Base-by-base conservation (phyloP, 2,888 invertebrate genomes). In the Patella caerulea region DNA sequence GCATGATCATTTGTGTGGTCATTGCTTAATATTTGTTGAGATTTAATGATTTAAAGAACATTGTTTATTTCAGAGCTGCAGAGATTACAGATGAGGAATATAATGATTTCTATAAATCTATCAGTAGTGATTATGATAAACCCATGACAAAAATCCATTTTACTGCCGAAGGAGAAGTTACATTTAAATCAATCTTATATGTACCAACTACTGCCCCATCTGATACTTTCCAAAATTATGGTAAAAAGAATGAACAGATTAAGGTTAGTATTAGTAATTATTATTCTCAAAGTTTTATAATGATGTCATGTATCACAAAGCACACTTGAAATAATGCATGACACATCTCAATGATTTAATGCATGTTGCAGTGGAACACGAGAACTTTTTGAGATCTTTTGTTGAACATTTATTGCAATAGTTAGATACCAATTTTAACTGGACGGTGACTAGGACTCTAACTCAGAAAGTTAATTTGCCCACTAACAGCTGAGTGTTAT, bases 81-180 rank as follows among this genome's bases (percentile, higher is more conserved):
- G 97, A 98, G 71, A 96, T 99, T 52, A 93, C 93, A 9, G 96
- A 97, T 80, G 94, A 95, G 14, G 99, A 99, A 92, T 99, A 99
- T 93, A 94, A 94, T 82, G 96, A 96, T 90, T 99, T 99, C 93
- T 99, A 98, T 93, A 97, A 97, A 92, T 95, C 96, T 53, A 94
- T 99, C 86, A 98, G 98, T 75, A 98, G 97, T 93, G 98, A 98
- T 92, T 92, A 93, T 2, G 94, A 95, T 78, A 95, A 95, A 75
- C 97, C 98, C 14, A 92, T 99, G 73, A 94, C 96, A 3, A 95
- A 95, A 91, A 96, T 96, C 7, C 99, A 99, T 93, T 99, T 99
- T 92, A 95, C 97, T 81, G 99, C 99, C 45, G 99, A 99, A 93
- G 99, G 99, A 82, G 99, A 99, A 93, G 98, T 99, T 11, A 97